These are phyloP conservation scores for Heliangelus exortis DNA, from an alignment of 2,797 vertebrate species.

Conservation along the genomic window DNA sequence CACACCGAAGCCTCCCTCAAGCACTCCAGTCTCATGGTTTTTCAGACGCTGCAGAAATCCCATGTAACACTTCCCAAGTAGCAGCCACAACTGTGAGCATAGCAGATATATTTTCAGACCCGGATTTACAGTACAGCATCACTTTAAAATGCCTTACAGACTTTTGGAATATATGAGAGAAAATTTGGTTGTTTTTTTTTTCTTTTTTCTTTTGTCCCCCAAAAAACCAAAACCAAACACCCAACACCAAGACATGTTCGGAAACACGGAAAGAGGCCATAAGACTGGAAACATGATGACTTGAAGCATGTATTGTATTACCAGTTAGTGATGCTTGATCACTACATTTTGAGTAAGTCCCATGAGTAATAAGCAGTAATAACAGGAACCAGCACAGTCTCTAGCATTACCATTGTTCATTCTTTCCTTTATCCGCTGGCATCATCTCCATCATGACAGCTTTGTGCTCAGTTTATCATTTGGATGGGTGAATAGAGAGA, in stretches of 20 bases:
- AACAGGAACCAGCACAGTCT: not conserved
- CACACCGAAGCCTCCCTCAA: not conserved
- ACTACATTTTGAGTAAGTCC: not conserved
- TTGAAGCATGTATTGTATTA: not conserved
- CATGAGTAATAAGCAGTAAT: not conserved
- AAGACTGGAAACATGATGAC: not conserved
- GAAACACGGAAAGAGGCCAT: not conserved
- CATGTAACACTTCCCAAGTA: not conserved
- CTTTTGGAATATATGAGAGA: not conserved
- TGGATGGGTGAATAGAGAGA: not conserved
- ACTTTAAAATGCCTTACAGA: not conserved
- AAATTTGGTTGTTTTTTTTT: not conserved
- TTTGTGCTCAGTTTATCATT: not conserved
- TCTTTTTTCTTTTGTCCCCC: too few species aligned
- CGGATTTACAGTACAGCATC: conserved; percentile 10
- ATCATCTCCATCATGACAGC: not conserved
- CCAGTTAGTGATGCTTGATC: not conserved
- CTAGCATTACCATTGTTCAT: not conserved
- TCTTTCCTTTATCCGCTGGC: not conserved
- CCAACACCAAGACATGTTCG: not conserved
- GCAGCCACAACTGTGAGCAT: conserved; percentile 39
- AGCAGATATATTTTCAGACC: conserved; percentile 29
- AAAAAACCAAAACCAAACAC: too few species aligned
- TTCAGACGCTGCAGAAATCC: conserved; percentile 26
- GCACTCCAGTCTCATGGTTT: not conserved